Evolutionary conservation across 1,140 invertebrate species (phyloP), one percentile per base, ranked within the genome.

Genomic region (Gryon sp.): DNA sequence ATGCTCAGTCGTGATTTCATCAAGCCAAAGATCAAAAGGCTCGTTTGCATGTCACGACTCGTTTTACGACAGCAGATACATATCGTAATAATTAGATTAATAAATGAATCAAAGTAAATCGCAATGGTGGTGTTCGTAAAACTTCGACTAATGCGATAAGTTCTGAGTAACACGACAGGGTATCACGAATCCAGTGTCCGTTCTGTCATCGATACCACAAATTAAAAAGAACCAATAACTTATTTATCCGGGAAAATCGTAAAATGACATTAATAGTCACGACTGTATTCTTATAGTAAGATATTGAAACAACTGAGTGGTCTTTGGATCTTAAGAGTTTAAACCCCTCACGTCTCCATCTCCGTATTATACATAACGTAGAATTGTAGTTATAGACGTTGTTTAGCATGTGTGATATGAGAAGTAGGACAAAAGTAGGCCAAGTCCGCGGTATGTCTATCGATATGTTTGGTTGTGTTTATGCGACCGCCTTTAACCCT

Each of bases 11-110:
- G 6, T 22, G 40, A 66, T 48, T 46, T 62, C 59, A 15, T 2
- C 12, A 45, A 45, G 16, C 20, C 14, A 52, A 48, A 57, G 53
- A 59, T 69, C 52, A 50, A 59, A 52, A 43, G 28, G 15, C 53
- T 70, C 45, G 18, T 60, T 70, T 52, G 20, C 55, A 52, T 70
- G 46, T 60, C 36, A 60, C 66, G 46, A 70, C 2, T 12, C n/a
- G 28, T 14, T 60, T 60, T 70, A 53, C 38, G 16, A 34, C 12
- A 36, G 1, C 32, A 45, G 43, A 60, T 70, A 36, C 46, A 32
- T 53, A 70, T 60, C 45, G 53, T 24, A 52, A 69, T 69, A 70
- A 70, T 60, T 70, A 60, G 38, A 60, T 69, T 52, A 69, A 69
- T 59, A 32, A 69, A 69, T 4, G 36, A 52, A 59, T 60, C 65